These are phyloP conservation scores for Hipposideros armiger DNA, from an alignment of 2,113 vertebrate genomes.

Conservation along the genomic window DNA sequence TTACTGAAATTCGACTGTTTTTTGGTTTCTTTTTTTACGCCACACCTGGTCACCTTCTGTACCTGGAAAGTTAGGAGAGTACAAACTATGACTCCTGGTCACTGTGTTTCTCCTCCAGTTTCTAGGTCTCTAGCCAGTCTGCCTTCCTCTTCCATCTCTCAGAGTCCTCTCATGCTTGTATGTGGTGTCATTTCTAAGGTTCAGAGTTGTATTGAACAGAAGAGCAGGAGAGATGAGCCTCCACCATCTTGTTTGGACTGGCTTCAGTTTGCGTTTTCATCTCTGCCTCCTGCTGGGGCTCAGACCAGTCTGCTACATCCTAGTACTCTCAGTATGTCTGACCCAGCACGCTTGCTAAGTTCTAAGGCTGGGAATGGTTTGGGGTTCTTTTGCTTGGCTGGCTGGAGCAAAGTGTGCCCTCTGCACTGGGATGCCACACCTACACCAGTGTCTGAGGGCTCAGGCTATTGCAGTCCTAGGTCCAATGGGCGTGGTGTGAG, in stretches of 20 bases:
- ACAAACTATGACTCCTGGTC: neutral
- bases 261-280: too few relatives aligned
- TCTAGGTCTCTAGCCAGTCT: neutral
- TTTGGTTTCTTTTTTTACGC: neutral
- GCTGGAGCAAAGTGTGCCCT: neutral
- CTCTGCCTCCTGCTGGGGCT: neutral
- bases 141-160: neutral
- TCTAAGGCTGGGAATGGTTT: neutral
- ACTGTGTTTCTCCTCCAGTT: neutral
- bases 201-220: too few relatives aligned
- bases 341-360: neutral
- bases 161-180: neutral
- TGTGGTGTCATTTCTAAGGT: neutral
- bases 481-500: too few relatives aligned
- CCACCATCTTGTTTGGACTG: too few relatives aligned
- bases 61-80: neutral
- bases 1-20: neutral
- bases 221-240: too few relatives aligned
- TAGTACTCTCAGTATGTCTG: neutral
- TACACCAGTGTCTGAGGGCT: too few relatives aligned
- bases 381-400: neutral
- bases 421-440: too few relatives aligned
- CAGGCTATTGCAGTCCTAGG: too few relatives aligned
- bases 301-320: neutral
- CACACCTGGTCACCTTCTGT: neutral